Conservation (phyloP, 2,113 vertebrate species). For the Nothobranchius furzeri region DNA sequence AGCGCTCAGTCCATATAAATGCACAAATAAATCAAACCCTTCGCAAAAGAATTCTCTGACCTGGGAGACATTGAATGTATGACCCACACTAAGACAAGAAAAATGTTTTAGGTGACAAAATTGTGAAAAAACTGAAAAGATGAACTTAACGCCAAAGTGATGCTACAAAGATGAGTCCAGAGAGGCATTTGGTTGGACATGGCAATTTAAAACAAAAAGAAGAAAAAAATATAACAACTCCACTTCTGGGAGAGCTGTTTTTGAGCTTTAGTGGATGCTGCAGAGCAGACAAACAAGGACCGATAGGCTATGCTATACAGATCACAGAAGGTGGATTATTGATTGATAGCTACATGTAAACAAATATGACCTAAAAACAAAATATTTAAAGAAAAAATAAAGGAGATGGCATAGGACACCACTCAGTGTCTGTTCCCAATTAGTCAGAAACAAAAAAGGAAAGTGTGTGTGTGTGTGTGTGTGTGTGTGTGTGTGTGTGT, state of each 20-base stretch:
- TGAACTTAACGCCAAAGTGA: neutral
- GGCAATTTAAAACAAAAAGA: conserved; percentile 23
- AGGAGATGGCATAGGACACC: neutral
- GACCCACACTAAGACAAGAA: conserved; percentile 37
- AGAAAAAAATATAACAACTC: neutral
- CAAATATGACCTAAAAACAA: conserved; percentile 2
- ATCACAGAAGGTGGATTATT: conserved; percentile 45
- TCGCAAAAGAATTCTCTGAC: conserved; percentile 52
- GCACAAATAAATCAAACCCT: conserved; percentile 75
- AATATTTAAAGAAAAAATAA: neutral
- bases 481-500: conserved; percentile 1
- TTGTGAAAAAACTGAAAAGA: neutral
- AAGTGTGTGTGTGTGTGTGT: conserved; percentile 1
- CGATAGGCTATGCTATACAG: conserved; percentile 25
- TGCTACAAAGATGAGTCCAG: conserved; percentile 25
- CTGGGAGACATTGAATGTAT: conserved; percentile 49
- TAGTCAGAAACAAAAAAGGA: conserved; percentile 53
- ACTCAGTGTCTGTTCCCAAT: conserved; percentile 66
- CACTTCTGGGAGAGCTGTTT: conserved; percentile 11
- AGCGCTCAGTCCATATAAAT: conserved; percentile 69
- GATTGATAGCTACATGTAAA: conserved; percentile 27
- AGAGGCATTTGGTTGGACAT: conserved; percentile 23
- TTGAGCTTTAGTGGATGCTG: conserved; percentile 20
- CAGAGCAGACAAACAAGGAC: conserved; percentile 21
- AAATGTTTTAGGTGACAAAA: conserved; percentile 25